phyloP scores from a whole-genome alignment of 2,113 vertebrate genomes.

The Otus sunia region DNA sequence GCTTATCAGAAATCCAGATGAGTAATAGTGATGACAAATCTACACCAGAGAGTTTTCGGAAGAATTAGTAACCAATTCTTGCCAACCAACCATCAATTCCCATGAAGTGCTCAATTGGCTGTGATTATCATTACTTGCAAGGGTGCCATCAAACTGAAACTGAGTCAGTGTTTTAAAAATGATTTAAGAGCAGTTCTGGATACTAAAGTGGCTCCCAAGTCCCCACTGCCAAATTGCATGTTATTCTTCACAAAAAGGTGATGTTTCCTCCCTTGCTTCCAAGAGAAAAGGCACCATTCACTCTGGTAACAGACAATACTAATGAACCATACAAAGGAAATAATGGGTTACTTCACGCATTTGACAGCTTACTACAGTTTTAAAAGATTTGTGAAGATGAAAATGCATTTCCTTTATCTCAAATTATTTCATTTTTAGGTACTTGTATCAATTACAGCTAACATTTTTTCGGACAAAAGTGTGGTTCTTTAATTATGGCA shows the following conservation, averaged over 20 bases:
- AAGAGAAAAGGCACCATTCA: not conserved
- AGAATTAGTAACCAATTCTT: not conserved
- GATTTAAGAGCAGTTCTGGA: not conserved
- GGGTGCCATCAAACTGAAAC: constrained; percentile 5
- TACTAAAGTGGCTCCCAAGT: not conserved
- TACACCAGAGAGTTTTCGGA: not conserved
- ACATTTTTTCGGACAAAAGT: not conserved
- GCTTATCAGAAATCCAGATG: constrained; percentile 26
- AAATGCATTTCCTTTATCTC: constrained; percentile 2
- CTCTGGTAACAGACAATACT: constrained; percentile 27
- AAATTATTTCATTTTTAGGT: constrained; percentile 12
- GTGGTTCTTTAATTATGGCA: not conserved
- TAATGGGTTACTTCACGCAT: constrained; percentile 22
- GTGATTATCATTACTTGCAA: not conserved
- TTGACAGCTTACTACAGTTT: constrained; percentile 43
- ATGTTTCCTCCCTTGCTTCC: not conserved
- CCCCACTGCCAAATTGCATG: not conserved
- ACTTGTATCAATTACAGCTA: constrained; percentile 16
- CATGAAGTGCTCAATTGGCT: not conserved
- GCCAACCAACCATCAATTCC: not conserved
- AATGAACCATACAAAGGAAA: constrained; percentile 46
- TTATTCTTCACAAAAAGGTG: not conserved
- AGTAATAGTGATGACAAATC: constrained; percentile 11
- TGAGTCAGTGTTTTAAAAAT: not conserved
- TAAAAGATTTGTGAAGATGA: constrained; percentile 24